These are phyloP conservation scores for Portunus trituberculatus DNA, from an alignment of 1,140 invertebrate genomes.

Conservation along the genomic window DNA sequence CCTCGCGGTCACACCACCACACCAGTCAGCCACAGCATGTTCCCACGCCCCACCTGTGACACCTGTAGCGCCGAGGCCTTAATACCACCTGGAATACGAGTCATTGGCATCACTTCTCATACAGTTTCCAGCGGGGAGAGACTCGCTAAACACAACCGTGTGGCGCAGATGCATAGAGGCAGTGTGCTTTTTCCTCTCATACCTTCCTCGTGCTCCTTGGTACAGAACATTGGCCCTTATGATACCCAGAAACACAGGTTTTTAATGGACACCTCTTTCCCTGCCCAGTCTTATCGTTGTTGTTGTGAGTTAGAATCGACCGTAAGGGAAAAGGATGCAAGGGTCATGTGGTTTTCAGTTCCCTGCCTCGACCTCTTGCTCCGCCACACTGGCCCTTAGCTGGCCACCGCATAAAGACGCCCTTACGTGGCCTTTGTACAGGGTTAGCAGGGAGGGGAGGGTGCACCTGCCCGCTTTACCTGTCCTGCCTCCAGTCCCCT, in stretches of 20 bases:
- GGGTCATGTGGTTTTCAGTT: too few relatives aligned
- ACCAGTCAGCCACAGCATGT: neutral
- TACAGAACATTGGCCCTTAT: neutral
- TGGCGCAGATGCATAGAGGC: neutral
- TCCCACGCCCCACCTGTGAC: neutral
- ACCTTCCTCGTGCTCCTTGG: neutral
- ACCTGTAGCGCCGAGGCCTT: neutral
- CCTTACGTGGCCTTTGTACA: neutral
- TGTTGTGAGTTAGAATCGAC: neutral
- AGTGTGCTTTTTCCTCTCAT: neutral
- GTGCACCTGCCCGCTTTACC: slow-evolving; percentile 8
- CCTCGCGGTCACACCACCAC: neutral
- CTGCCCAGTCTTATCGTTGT: neutral
- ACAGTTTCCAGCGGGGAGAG: neutral
- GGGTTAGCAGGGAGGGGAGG: neutral
- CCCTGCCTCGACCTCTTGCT: neutral
- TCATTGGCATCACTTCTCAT: neutral
- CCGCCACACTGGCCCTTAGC: neutral
- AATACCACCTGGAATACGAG: neutral
- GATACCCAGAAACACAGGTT: neutral
- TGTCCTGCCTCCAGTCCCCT: neutral
- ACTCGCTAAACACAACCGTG: neutral
- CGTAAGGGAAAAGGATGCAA: neutral
- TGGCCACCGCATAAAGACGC: neutral
- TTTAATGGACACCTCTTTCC: neutral